Conservation (phyloP, 1,140 invertebrate genomes). For the Trichonephila clavata region DNA sequence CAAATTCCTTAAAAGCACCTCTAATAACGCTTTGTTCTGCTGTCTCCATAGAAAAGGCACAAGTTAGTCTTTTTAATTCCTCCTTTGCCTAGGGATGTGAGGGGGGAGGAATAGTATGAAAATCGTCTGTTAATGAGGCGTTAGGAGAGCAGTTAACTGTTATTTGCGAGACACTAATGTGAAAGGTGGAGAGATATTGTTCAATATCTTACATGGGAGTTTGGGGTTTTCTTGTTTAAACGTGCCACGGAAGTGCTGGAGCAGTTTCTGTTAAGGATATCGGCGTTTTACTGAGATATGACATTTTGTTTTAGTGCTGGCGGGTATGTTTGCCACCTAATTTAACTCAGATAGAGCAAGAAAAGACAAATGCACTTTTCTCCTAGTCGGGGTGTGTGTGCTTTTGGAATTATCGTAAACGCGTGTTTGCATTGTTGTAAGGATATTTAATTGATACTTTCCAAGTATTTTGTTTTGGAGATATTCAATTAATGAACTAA, state of each 20-base stretch:
- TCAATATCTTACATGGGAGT: constrained; percentile 31
- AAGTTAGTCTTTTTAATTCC: constrained; percentile 55
- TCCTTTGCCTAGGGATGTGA: neutral
- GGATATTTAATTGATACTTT: neutral
- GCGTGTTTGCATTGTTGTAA: too few relatives aligned
- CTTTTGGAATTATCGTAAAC: neutral
- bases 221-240: neutral
- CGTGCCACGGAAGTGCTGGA: too few relatives aligned
- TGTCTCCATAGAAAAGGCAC: neutral
- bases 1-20: constrained; percentile 66
- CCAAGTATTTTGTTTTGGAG: neutral
- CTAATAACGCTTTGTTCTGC: constrained; percentile 46
- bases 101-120: neutral
- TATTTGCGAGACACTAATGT: constrained; percentile 63
- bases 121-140: constrained; percentile 59
- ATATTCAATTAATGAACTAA: too few relatives aligned
- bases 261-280: neutral
- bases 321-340: neutral
- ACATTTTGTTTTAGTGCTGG: constrained; percentile 14
- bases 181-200: constrained; percentile 52
- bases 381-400: neutral
- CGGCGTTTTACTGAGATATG: neutral
- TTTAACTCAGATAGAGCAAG: neutral
- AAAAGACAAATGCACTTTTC: neutral
- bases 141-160: constrained; percentile 65